These are phyloP conservation scores for Parapsyche elsis DNA, from an alignment of 1,140 invertebrate species.

Conservation along the genomic window DNA sequence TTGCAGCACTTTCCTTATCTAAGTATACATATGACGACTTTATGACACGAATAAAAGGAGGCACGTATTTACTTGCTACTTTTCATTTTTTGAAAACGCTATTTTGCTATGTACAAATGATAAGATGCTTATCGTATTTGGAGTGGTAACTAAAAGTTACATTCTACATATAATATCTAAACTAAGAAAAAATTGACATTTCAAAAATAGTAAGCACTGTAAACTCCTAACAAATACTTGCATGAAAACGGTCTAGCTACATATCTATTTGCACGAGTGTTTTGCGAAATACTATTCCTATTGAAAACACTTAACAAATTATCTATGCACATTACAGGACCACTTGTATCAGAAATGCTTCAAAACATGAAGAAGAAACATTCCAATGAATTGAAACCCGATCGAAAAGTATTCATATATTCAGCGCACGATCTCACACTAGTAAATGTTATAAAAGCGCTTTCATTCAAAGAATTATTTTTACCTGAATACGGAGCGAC, in stretches of 20 bases:
- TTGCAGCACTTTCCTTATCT: conserved; percentile 76
- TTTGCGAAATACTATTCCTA: too few species aligned
- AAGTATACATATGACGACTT: conserved; percentile 77
- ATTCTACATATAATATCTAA: too few species aligned
- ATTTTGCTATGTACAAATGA: too few species aligned
- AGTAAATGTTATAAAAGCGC: conserved; percentile 75
- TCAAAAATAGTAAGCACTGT: conserved; percentile 6
- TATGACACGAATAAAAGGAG: conserved; percentile 79
- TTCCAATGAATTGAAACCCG: conserved; percentile 58
- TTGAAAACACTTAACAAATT: too few species aligned
- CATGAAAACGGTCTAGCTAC: too few species aligned
- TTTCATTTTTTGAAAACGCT: too few species aligned
- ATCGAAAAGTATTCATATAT: conserved; percentile 72
- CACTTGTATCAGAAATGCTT: conserved; percentile 66
- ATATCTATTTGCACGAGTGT: too few species aligned
- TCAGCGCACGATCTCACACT: conserved; percentile 80
- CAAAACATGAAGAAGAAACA: conserved; percentile 63
- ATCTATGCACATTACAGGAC: conserved; percentile 60
- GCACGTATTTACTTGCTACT: conserved; percentile 61
- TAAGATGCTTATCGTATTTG: too few species aligned
- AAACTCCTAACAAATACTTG: too few species aligned
- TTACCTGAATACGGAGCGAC: conserved; percentile 78
- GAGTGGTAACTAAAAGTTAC: too few species aligned
- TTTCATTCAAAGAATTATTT: conserved; percentile 73
- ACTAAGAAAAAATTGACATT: background rate